Evolutionary conservation across 2,888 invertebrate genomes (phyloP).

Genomic region (Sisyra nigra): DNA sequence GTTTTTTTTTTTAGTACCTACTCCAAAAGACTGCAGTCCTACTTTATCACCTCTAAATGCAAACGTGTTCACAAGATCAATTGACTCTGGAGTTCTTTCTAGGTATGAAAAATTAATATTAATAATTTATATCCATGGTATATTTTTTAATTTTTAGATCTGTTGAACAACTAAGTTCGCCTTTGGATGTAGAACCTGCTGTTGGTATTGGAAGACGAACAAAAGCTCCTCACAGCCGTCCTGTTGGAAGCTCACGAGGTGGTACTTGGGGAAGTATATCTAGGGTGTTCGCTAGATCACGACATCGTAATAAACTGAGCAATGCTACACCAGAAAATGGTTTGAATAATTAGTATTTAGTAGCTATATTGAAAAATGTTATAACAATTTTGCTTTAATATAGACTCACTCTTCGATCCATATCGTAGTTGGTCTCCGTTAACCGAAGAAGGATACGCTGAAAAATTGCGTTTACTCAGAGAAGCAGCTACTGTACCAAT

Average conservation of each 20-base stretch:
- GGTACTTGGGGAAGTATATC: constrained; percentile 86
- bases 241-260: constrained; percentile 43
- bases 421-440: constrained; percentile 47
- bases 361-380: background rate
- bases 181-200: constrained; percentile 50
- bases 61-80: constrained; percentile 58
- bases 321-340: constrained; percentile 50
- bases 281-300: constrained; percentile 70
- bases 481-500: constrained; percentile 75
- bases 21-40: constrained; percentile 71
- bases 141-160: too few species aligned
- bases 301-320: constrained; percentile 63
- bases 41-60: constrained; percentile 66
- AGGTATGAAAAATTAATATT: constrained; percentile 27
- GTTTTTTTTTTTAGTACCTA: constrained; percentile 44
- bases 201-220: constrained; percentile 30
- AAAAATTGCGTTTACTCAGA: constrained; percentile 57
- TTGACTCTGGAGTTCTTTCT: constrained; percentile 48
- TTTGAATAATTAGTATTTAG: background rate
- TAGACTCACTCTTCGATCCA: constrained; percentile 24
- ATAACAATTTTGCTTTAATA: background rate
- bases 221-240: constrained; percentile 22
- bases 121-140: constrained; percentile 7
- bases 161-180: constrained; percentile 71
- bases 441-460: constrained; percentile 55